These are phyloP conservation scores for Ataeniobius toweri DNA, from an alignment of 2,797 vertebrate species.

Conservation along the genomic window DNA sequence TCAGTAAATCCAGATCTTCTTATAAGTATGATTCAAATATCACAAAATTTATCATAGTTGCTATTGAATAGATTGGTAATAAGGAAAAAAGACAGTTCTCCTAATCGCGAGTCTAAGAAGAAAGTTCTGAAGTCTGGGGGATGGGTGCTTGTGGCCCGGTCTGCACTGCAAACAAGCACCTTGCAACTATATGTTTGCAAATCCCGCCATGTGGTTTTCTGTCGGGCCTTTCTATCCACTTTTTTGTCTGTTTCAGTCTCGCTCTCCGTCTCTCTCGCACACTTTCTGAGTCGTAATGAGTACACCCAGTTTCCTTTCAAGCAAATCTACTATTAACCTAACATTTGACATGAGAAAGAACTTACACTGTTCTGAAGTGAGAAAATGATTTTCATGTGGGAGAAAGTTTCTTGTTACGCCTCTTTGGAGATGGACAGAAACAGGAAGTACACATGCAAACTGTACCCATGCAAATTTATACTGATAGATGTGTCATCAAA, in stretches of 20 bases:
- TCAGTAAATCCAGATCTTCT: not conserved
- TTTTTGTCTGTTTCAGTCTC: slow-evolving; percentile 39
- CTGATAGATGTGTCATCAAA: slow-evolving; percentile 31
- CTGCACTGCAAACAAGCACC: slow-evolving; percentile 53
- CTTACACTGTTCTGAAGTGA: not conserved
- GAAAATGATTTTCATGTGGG: slow-evolving; percentile 68
- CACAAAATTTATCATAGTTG: not conserved
- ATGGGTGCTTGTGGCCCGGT: slow-evolving; percentile 54
- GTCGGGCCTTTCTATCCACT: slow-evolving; percentile 41
- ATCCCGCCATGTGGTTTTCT: slow-evolving; percentile 55
- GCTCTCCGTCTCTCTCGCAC: slow-evolving; percentile 13
- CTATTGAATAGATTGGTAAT: not conserved
- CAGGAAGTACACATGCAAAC: slow-evolving; percentile 76
- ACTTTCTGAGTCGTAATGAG: slow-evolving; percentile 2
- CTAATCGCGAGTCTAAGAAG: slow-evolving; percentile 4
- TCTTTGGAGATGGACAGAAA: slow-evolving; percentile 78
- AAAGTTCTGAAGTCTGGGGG: slow-evolving; percentile 1
- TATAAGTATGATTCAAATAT: too few species aligned
- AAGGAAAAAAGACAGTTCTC: not conserved
- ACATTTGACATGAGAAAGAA: not conserved
- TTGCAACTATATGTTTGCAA: slow-evolving; percentile 49
- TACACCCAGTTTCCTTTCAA: not conserved
- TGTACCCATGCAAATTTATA: slow-evolving; percentile 48
- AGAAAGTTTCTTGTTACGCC: slow-evolving; percentile 81
- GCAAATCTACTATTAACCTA: not conserved